A percentile compares a stretch with the other conserved stretches of the same genome.
Evolutionary conservation across 2,888 invertebrate genomes (phyloP).

Genomic region (Megaustenia siamemsis): DNA sequence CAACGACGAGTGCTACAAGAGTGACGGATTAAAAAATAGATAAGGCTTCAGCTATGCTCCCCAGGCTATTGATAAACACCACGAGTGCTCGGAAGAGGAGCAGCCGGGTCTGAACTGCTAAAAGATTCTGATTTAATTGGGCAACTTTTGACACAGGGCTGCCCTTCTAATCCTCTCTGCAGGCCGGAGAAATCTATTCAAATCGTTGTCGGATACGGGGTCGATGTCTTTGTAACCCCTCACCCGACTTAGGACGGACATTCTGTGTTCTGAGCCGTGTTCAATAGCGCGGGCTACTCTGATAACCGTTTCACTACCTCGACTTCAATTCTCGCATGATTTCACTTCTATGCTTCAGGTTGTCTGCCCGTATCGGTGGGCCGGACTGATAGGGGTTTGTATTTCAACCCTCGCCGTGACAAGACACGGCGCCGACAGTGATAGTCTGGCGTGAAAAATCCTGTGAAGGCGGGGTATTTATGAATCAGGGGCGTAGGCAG

Average conservation of each 20-base stretch:
- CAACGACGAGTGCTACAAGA: neutral
- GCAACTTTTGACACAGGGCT: slow-evolving; percentile 16
- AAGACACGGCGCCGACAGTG: neutral
- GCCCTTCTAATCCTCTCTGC: neutral
- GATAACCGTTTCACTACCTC: neutral
- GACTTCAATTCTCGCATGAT: neutral
- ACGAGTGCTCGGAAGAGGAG: neutral
- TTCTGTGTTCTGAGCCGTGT: neutral
- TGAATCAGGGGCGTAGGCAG: no score
- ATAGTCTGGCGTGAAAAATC: neutral
- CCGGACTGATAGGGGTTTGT: neutral
- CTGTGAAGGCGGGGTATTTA: no score
- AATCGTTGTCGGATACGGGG: neutral
- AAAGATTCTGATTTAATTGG: slow-evolving; percentile 1
- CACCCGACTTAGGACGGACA: neutral
- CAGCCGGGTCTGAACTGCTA: neutral
- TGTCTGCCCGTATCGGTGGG: neutral
- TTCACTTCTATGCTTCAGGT: neutral
- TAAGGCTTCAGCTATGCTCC: neutral
- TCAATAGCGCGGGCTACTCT: slow-evolving; percentile 9
- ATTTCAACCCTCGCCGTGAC: neutral
- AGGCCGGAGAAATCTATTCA: neutral
- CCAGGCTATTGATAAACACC: slow-evolving; percentile 1
- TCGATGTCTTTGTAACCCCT: neutral
- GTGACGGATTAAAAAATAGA: neutral